phyloP scores from a whole-genome alignment of 2,797 vertebrate genomes.

The Arremon aurantiirostris region DNA sequence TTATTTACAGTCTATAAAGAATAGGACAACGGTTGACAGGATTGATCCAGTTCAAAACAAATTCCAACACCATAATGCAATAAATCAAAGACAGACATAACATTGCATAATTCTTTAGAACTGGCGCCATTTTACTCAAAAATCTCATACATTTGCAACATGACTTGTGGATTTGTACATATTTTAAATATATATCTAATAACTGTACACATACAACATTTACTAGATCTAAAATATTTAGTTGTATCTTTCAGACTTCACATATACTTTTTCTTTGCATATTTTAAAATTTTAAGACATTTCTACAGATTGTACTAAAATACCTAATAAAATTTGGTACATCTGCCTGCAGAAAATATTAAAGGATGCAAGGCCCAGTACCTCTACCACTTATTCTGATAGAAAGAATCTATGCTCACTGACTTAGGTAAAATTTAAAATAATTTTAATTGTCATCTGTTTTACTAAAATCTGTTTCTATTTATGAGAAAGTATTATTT shows the following conservation, averaged over 20 bases:
- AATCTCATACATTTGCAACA: neutral
- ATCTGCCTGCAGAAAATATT: neutral
- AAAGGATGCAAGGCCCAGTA: neutral
- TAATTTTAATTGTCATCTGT: neutral
- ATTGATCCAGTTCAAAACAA: slow-evolving; percentile 14
- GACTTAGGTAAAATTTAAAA: neutral
- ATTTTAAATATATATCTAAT: neutral
- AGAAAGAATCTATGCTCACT: neutral
- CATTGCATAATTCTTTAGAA: neutral
- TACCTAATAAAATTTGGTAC: neutral
- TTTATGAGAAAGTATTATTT: neutral
- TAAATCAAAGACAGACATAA: neutral
- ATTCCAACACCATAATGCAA: neutral
- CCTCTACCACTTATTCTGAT: neutral
- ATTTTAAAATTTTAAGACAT: neutral
- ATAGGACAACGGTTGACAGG: neutral
- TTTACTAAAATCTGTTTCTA: neutral
- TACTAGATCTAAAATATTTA: neutral
- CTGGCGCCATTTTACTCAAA: neutral
- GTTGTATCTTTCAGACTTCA: neutral
- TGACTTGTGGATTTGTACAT: neutral
- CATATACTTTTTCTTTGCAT: neutral
- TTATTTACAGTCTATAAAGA: neutral
- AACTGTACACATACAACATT: neutral
- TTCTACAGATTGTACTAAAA: neutral